A percentile compares a stretch with the other conserved stretches of the same genome.
Evolutionary conservation across 2,888 invertebrate genomes (phyloP).

Genomic region (Drosophila suboccidentalis): DNA sequence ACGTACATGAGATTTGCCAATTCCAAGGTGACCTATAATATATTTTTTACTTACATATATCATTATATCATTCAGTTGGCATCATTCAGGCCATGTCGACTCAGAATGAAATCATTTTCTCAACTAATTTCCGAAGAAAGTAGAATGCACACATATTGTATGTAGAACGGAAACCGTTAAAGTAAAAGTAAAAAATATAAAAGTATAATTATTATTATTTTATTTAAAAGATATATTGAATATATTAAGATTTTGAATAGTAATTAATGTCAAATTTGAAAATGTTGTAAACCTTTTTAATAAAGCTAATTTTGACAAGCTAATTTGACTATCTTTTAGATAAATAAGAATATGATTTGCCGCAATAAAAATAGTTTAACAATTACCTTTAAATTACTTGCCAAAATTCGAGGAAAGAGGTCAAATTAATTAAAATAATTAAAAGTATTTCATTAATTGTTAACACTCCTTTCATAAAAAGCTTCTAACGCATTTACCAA

Average conservation of each 20-base stretch:
- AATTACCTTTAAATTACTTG: too few relatives aligned
- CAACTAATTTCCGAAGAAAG: slow-evolving; percentile 17
- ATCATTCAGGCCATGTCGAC: slow-evolving; percentile 13
- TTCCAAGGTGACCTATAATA: slow-evolving; percentile 53
- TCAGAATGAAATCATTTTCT: slow-evolving; percentile 44
- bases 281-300: too few relatives aligned
- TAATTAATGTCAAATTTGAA: too few relatives aligned
- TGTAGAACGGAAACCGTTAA: slow-evolving; percentile 1
- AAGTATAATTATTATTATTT: not conserved
- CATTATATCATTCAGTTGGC: slow-evolving; percentile 15
- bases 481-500: not conserved
- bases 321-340: not conserved
- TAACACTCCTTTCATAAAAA: not conserved
- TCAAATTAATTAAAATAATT: not conserved
- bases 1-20: slow-evolving; percentile 26
- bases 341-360: not conserved
- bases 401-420: too few relatives aligned
- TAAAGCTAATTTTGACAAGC: too few relatives aligned
- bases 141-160: not conserved
- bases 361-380: not conserved
- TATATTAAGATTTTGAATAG: too few relatives aligned
- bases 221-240: too few relatives aligned
- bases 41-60: not conserved
- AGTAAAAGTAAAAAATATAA: not conserved
- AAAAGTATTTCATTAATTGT: not conserved